phyloP scores from a whole-genome alignment of 2,888 invertebrate species.

The Cacoxenus indagator region DNA sequence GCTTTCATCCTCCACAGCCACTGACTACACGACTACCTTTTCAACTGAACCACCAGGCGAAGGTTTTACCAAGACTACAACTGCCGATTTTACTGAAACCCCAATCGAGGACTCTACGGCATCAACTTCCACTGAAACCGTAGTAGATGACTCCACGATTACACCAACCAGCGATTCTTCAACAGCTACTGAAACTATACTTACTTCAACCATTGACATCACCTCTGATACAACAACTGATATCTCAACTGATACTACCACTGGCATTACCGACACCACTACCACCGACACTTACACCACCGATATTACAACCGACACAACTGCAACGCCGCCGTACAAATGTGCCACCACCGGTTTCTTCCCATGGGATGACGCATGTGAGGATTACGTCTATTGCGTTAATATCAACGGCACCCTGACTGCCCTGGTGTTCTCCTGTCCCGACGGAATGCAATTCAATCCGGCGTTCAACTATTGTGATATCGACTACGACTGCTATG shows the following conservation, averaged over 20 bases:
- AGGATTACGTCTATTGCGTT: conserved; percentile 44
- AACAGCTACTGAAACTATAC: neutral
- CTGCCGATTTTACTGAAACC: neutral
- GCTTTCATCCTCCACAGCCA: neutral
- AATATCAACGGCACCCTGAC: conserved; percentile 20
- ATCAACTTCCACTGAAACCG: too few species aligned
- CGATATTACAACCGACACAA: conserved; percentile 12
- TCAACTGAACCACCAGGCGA: neutral
- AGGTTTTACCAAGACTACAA: conserved; percentile 4
- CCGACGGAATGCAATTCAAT: conserved; percentile 46
- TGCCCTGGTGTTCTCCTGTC: conserved; percentile 39
- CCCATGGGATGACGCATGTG: conserved; percentile 45
- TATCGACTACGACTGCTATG: conserved; percentile 33
- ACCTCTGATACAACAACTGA: neutral
- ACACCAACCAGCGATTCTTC: neutral
- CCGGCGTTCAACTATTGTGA: conserved; percentile 42
- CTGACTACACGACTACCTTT: neutral
- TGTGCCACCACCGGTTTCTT: conserved; percentile 54
- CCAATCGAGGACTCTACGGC: conserved; percentile 10
- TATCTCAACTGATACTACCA: neutral
- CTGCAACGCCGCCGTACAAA: neutral
- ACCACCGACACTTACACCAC: conserved; percentile 24
- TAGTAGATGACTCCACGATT: neutral
- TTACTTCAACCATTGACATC: neutral
- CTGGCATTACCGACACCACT: conserved; percentile 7